Evolutionary conservation across 2,797 vertebrate genomes (phyloP).

Genomic region (Odontamblyopus lacepedii): DNA sequence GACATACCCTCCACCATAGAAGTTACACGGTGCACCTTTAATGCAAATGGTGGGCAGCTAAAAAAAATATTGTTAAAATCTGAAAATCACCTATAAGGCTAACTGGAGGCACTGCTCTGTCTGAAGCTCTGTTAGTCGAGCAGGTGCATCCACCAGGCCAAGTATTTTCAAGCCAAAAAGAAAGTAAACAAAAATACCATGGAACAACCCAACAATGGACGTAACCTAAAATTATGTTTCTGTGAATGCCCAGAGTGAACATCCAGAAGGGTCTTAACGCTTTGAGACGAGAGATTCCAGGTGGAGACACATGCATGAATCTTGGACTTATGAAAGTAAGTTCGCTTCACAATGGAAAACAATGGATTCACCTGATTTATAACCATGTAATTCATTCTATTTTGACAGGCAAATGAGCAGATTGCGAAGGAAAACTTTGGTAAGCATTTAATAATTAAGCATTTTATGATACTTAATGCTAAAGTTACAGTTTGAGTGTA

Average conservation of each 20-base stretch:
- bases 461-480: not conserved
- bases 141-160: too few species aligned
- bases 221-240: not conserved
- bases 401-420: slow-evolving; percentile 87
- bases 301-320: slow-evolving; percentile 87
- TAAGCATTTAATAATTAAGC: slow-evolving; percentile 52
- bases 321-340: slow-evolving; percentile 85
- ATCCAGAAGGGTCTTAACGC: slow-evolving; percentile 81
- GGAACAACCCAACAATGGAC: too few species aligned
- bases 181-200: too few species aligned
- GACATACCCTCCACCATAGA: too few species aligned
- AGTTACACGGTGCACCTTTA: too few species aligned
- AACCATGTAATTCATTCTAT: slow-evolving; percentile 22
- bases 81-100: too few species aligned
- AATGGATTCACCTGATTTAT: not conserved
- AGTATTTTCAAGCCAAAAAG: too few species aligned
- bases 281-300: slow-evolving; percentile 80
- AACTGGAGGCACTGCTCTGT: too few species aligned
- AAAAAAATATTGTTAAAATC: too few species aligned
- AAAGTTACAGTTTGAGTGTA: slow-evolving; percentile 2
- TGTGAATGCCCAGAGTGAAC: slow-evolving; percentile 69
- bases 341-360: not conserved
- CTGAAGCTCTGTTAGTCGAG: too few species aligned
- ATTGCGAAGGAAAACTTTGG: slow-evolving; percentile 80
- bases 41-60: too few species aligned